A percentile compares a stretch with the other conserved stretches of the same genome.
phyloP scores from a whole-genome alignment of 2,113 vertebrate species.

The Erpornis zantholeuca region DNA sequence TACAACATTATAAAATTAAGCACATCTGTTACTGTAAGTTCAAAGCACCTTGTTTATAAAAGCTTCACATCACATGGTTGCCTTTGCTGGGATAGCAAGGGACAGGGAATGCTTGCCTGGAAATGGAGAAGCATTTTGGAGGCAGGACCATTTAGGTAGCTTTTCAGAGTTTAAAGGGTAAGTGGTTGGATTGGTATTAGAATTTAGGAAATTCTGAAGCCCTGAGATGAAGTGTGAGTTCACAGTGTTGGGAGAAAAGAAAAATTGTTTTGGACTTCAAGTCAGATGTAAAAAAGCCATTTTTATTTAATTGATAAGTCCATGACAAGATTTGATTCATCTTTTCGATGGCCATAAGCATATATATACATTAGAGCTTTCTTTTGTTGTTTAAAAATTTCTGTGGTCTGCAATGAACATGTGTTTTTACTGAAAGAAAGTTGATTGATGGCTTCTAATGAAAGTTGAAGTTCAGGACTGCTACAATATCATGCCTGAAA shows the following conservation, averaged over 20 bases:
- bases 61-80: background rate
- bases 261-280: background rate
- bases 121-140: background rate
- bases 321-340: background rate
- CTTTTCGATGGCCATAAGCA: background rate
- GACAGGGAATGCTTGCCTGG: background rate
- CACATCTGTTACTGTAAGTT: slow-evolving; percentile 17
- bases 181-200: background rate
- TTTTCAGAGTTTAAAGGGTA: background rate
- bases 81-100: background rate
- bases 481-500: slow-evolving; percentile 42
- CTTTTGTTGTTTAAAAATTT: background rate
- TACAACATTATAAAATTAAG: background rate
- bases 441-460: slow-evolving; percentile 55
- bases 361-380: background rate
- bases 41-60: slow-evolving; percentile 20
- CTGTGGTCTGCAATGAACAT: slow-evolving; percentile 37
- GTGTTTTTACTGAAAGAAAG: slow-evolving; percentile 41
- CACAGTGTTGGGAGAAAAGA: background rate
- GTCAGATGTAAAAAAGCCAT: background rate
- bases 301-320: background rate
- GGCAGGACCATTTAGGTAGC: background rate
- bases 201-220: background rate
- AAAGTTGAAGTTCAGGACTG: slow-evolving; percentile 20
- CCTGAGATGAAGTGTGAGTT: background rate